A percentile compares a stretch with the other conserved stretches of the same genome.
phyloP scores from a whole-genome alignment of 1,140 invertebrate genomes.

The Tetranychus cinnabarinus region DNA sequence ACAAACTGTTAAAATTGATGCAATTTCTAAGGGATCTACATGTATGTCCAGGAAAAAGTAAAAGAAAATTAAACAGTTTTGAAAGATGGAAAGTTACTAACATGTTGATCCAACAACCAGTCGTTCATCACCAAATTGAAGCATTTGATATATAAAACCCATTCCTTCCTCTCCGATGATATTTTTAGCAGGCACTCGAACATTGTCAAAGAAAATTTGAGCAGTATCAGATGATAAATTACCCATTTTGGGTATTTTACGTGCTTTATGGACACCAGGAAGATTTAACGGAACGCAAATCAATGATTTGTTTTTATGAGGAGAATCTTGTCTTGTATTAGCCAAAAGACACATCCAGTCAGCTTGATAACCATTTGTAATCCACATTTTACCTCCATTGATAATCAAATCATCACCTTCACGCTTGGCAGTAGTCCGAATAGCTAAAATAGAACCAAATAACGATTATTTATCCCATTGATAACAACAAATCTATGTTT shows the following conservation, averaged over 20 bases:
- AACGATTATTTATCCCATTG: too few relatives aligned
- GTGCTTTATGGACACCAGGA: slow-evolving; percentile 20
- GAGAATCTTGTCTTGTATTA: slow-evolving; percentile 24
- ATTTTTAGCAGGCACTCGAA: slow-evolving; percentile 26
- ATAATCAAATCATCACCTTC: slow-evolving; percentile 30
- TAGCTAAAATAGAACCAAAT: slow-evolving; percentile 16
- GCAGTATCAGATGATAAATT: slow-evolving; percentile 31
- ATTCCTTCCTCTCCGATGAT: slow-evolving; percentile 33
- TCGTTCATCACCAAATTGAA: slow-evolving; percentile 34
- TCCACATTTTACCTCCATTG: slow-evolving; percentile 35
- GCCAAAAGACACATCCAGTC: slow-evolving; percentile 36
- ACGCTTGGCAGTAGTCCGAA: slow-evolving; percentile 24
- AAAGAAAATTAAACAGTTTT: background rate
- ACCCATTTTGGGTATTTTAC: slow-evolving; percentile 30
- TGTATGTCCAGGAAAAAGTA: too few relatives aligned
- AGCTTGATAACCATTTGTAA: slow-evolving; percentile 30
- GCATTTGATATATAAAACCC: slow-evolving; percentile 36
- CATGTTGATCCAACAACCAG: slow-evolving; percentile 17
- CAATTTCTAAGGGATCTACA: too few relatives aligned
- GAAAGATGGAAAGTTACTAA: background rate
- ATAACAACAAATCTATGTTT: too few relatives aligned
- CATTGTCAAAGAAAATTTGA: slow-evolving; percentile 34
- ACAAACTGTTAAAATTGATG: background rate
- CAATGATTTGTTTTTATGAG: slow-evolving; percentile 32
- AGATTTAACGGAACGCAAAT: slow-evolving; percentile 32